phyloP scores from a whole-genome alignment of 2,113 vertebrate species.

The Asarcornis scutulata region DNA sequence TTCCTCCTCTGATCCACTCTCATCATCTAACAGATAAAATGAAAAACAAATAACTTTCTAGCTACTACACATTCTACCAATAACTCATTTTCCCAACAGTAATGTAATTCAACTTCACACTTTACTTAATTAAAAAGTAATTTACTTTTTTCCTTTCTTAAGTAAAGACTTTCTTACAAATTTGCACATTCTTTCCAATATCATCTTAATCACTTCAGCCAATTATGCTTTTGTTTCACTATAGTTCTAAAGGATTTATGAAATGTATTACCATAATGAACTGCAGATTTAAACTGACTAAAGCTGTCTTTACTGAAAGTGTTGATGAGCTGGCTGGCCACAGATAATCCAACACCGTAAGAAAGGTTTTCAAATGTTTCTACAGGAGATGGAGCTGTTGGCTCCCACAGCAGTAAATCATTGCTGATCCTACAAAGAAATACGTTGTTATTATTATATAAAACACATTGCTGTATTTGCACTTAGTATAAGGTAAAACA shows the following conservation, averaged over 20 bases:
- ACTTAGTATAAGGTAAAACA: neutral
- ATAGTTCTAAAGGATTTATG: slow-evolving; percentile 7
- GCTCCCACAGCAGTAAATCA: slow-evolving; percentile 95
- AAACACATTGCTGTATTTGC: neutral
- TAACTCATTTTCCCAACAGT: neutral
- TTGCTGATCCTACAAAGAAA: slow-evolving; percentile 90
- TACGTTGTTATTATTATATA: neutral
- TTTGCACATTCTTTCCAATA: neutral
- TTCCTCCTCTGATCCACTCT: slow-evolving; percentile 96
- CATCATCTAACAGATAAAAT: slow-evolving; percentile 84
- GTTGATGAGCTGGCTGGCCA: slow-evolving; percentile 96
- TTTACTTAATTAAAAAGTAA: neutral
- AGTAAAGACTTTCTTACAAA: neutral
- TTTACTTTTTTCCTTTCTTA: neutral
- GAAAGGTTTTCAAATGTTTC: slow-evolving; percentile 96
- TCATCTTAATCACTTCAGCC: neutral
- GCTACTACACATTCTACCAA: neutral
- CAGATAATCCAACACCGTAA: slow-evolving; percentile 93
- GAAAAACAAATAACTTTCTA: neutral
- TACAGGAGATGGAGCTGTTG: slow-evolving; percentile 96
- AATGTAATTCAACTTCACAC: neutral
- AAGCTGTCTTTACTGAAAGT: slow-evolving; percentile 95
- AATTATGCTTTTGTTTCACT: neutral
- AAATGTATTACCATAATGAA: slow-evolving; percentile 86
- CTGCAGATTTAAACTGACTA: slow-evolving; percentile 88